phyloP scores from a whole-genome alignment of 2,113 vertebrate genomes.

The Ariopsis seemanni region DNA sequence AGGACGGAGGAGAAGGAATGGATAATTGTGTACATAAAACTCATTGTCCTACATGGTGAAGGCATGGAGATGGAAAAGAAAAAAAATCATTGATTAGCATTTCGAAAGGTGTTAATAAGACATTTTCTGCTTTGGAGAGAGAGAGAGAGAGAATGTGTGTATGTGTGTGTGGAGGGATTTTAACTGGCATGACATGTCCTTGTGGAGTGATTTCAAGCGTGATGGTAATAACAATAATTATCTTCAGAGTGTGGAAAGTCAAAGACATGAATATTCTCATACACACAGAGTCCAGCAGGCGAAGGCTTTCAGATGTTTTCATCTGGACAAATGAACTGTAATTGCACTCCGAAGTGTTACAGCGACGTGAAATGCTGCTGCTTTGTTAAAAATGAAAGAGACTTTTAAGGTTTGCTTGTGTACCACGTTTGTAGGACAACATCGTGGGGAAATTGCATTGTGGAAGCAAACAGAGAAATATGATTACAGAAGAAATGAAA shows the following conservation, averaged over 20 bases:
- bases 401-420: constrained; percentile 10
- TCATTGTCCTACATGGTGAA: constrained; percentile 55
- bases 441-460: constrained; percentile 25
- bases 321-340: constrained; percentile 75
- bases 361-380: constrained; percentile 39
- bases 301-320: constrained; percentile 69
- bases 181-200: constrained; percentile 76
- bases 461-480: constrained; percentile 37
- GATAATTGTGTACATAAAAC: constrained; percentile 55
- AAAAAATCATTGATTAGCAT: constrained; percentile 64
- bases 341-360: constrained; percentile 70
- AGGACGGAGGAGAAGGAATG: constrained; percentile 20
- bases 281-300: constrained; percentile 60
- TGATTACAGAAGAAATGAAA: constrained; percentile 51
- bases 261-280: constrained; percentile 76
- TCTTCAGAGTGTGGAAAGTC: constrained; percentile 75
- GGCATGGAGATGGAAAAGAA: constrained; percentile 36
- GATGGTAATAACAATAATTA: constrained; percentile 83
- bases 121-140: constrained; percentile 65
- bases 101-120: constrained; percentile 73
- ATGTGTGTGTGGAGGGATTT: constrained; percentile 44
- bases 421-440: constrained; percentile 32
- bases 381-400: constrained; percentile 27
- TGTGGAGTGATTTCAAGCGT: constrained; percentile 78
- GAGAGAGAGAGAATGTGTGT: constrained; percentile 13